Base-by-base conservation (phyloP, 2,113 vertebrate genomes). In the Odontesthes bonariensis region DNA sequence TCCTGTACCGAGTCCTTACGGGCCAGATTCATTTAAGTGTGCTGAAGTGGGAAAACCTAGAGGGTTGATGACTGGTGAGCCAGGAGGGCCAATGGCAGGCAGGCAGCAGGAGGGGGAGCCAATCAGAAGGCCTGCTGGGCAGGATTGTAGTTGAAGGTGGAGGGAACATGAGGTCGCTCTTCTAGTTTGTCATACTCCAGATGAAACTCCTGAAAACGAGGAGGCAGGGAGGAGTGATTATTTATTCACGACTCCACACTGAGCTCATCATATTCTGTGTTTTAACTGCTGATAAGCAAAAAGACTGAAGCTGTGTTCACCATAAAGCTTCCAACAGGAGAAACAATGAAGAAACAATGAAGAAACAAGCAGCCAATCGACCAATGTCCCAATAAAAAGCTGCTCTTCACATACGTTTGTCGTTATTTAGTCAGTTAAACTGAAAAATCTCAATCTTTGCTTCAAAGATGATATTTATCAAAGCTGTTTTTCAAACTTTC, bases 71-170 rank as follows among this genome's bases (percentile, higher is more conserved):
- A 44, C 12, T 75, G 78, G 69, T 0, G 40, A 59, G 73, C 79
- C 88, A 88, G 86, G 86, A 86, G 82, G 80, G 69, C 88, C 86
- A 76, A 82, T 84, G 86, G 79, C 74, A 87, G 79, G 70, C 83
- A 70, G 86, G 81, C 73, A 86, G 86, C 78, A 79, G 82, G 72
- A 82, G 83, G 69, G 67, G 66, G 46, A 86, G 80, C 84, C 89
- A 87, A 90, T 99, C 95, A 99, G 96, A 99, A 99, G 95, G 98
- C 98, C 96, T 99, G 98, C 96, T 99, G 98, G 95, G 98, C 98
- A 94, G 98, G 98, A 95, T 99, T 99, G 96, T 99, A 99, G 96
- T 99, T 99, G 95, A 99, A 99, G 86, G 98, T 97, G 92, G 97
- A 97, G 94, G 98, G 98, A 95, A 99, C 96, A 86, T 99, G 98